Percentiles rank a stretch among this genome's conserved stretches.
Evolutionary conservation across 2,113 vertebrate genomes (phyloP).

Genomic region (Toxotes jaculatrix): DNA sequence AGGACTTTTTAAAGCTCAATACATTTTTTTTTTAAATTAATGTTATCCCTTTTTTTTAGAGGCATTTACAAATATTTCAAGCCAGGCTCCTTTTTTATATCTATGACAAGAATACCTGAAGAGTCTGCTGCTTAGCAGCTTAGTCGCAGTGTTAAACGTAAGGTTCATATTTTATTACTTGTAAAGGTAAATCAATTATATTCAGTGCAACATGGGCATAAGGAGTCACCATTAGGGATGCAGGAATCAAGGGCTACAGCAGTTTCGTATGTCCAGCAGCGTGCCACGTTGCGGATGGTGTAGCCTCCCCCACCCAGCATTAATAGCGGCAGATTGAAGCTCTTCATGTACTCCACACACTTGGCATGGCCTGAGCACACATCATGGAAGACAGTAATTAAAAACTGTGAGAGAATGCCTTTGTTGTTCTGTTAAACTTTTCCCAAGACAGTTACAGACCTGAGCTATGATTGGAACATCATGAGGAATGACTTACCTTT

Average conservation of each 20-base stretch:
- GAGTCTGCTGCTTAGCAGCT: too few relatives aligned
- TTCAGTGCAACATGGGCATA: background rate
- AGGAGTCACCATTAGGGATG: constrained; percentile 90
- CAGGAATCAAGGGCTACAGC: constrained; percentile 95
- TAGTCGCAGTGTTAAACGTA: background rate
- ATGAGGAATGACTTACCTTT: constrained; percentile 87
- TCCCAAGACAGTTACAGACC: background rate
- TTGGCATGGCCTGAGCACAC: constrained; percentile 92
- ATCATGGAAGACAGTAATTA: background rate
- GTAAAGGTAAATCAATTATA: too few relatives aligned
- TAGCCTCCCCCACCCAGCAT: constrained; percentile 99
- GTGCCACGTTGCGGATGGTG: constrained; percentile 96
- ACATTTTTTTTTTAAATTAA: background rate
- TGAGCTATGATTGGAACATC: background rate
- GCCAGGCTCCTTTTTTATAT: too few relatives aligned
- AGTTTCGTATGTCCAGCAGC: constrained; percentile 98
- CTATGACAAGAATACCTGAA: too few relatives aligned
- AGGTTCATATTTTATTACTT: too few relatives aligned
- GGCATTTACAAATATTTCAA: background rate
- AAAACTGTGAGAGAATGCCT: background rate
- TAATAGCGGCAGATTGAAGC: constrained; percentile 96
- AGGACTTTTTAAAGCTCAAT: background rate
- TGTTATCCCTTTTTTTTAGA: background rate
- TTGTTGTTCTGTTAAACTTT: background rate
- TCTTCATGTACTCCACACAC: constrained; percentile 99